These are phyloP conservation scores for Lonchura striata DNA, from an alignment of 2,113 vertebrate species.

Conservation along the genomic window DNA sequence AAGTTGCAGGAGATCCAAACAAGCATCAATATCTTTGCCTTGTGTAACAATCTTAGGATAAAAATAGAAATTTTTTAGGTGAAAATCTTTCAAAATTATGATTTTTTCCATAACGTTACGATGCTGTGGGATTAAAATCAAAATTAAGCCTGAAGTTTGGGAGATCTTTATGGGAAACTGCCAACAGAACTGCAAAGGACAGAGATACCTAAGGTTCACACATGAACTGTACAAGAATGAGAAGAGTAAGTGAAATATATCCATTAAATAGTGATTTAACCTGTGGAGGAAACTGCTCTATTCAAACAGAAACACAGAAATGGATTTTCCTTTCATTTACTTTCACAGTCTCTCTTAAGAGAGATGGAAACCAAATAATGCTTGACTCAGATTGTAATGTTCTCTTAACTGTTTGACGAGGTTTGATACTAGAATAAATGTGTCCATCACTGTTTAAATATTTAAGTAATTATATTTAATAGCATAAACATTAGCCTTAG, in stretches of 20 bases:
- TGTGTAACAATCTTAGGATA: neutral
- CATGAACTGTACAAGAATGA: neutral
- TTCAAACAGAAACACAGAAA: neutral
- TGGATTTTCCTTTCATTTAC: neutral
- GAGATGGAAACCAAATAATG: neutral
- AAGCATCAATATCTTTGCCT: neutral
- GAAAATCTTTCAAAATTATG: neutral
- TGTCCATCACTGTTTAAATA: neutral
- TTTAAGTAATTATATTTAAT: conserved; percentile 1
- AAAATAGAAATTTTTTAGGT: neutral
- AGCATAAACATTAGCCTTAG: neutral
- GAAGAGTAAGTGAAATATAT: neutral
- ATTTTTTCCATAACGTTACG: neutral
- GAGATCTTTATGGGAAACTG: neutral
- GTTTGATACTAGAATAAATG: neutral
- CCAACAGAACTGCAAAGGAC: neutral
- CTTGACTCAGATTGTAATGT: neutral
- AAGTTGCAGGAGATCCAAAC: neutral
- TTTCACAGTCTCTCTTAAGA: neutral
- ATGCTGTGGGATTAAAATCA: neutral
- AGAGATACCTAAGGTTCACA: neutral
- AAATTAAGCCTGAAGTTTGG: neutral
- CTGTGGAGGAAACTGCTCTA: neutral
- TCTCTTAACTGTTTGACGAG: neutral
- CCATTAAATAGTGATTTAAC: neutral